Evolutionary conservation across 2,113 vertebrate species (phyloP), one percentile per base, ranked within the genome.

Genomic region (Alexandromys fortis): DNA sequence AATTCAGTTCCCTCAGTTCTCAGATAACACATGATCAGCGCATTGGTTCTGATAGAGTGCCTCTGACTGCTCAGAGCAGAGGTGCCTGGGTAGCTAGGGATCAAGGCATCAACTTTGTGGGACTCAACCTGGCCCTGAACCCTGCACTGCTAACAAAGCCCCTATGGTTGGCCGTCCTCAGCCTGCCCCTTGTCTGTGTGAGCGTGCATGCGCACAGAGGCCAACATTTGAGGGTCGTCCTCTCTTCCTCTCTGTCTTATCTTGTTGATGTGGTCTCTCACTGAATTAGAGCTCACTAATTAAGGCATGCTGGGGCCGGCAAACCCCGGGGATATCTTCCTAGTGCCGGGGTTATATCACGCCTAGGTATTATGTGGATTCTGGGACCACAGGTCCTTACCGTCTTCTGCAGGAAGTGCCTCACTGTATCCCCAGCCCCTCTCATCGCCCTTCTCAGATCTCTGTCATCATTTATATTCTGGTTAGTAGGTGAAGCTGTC

Each of bases 1-100:
- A 9, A 0, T 12, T 10, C 63, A 5, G 55, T 16, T 28, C 45
- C 0, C 5, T 14, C 1, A 58, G 90, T 47, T 58, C 38, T 49
- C 1, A 30, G 79, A 28, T 73, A 12, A 38, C 13, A 16, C 3
- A 24, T 0, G 17, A 22, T 1, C 35, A 33, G 68, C 38, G 7
- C 70, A 17, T 52, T 28, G 63, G 10, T 8, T 70, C 0, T 16
- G 55, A 26, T 68, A 73, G 68, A 17, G 55, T 26, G 35, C 24
- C 42, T 87, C 35, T 38, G 65, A 52, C 35, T 77, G 28, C 86
- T 65, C 26, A 79, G 45, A 58, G 65, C 76, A 79, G 10, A 52
- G 3, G 10, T 4, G 26, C 38, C 26, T 61, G 70, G 65, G 5
- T 38, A 28, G 24, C 52, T 19, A 24, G 5, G 28, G 33, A 28